These are phyloP conservation scores for Aphidoletes aphidimyza DNA, from an alignment of 2,888 invertebrate species.

Conservation along the genomic window DNA sequence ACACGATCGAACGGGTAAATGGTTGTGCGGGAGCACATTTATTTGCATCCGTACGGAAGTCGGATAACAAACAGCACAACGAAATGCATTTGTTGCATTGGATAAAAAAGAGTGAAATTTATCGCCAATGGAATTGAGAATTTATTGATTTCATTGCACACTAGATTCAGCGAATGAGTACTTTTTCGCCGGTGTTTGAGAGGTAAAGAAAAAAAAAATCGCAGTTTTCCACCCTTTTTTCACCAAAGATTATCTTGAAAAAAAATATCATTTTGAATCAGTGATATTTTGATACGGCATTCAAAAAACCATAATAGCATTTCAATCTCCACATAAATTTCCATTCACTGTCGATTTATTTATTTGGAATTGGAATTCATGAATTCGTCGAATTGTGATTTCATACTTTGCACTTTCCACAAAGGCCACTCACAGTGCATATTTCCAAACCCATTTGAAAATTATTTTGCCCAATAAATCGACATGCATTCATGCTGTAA, in stretches of 20 bases:
- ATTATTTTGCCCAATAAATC: not conserved
- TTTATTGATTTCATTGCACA: conserved; percentile 29
- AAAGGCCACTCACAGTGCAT: not conserved
- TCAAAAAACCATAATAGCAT: not conserved
- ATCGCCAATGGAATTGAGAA: not conserved
- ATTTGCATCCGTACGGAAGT: conserved; percentile 28
- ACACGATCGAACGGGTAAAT: not conserved
- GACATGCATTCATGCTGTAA: conserved; percentile 2
- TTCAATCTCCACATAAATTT: not conserved
- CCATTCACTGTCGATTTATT: not conserved
- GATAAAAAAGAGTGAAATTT: not conserved
- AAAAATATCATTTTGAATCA: not conserved
- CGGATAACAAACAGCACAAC: conserved; percentile 37
- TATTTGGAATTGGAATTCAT: not conserved
- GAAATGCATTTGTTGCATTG: not conserved
- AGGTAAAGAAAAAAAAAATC: not conserved
- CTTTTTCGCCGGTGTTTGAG: not conserved
- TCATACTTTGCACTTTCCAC: not conserved
- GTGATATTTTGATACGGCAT: not conserved
- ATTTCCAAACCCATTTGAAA: conserved; percentile 1
- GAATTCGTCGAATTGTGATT: not conserved
- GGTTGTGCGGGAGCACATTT: not conserved
- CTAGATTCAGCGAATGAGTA: not conserved
- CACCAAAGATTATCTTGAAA: not conserved
- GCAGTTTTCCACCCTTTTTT: not conserved